Conservation (phyloP, 2,797 vertebrate genomes). For the Nothura maculosa region DNA sequence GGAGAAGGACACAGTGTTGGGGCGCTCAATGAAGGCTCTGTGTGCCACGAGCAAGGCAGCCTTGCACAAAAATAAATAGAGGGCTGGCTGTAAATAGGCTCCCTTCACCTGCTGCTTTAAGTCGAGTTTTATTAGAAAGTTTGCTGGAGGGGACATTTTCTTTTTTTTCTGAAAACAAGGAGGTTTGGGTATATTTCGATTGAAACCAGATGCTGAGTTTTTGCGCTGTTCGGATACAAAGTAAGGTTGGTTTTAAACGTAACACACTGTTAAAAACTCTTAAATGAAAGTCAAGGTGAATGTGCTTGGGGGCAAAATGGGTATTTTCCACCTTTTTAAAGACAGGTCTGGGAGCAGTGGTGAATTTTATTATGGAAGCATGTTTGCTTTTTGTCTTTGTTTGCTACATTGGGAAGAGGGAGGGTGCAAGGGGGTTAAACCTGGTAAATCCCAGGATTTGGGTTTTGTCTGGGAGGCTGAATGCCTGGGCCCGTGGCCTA, state of each 20-base stretch:
- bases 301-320: not conserved
- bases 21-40: constrained; percentile 75
- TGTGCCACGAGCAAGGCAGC: not conserved
- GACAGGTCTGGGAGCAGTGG: not conserved
- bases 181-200: constrained; percentile 48
- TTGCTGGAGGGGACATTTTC: constrained; percentile 53
- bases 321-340: constrained; percentile 31
- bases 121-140: constrained; percentile 67
- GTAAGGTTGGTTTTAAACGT: constrained; percentile 58
- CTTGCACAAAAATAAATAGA: constrained; percentile 71
- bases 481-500: not conserved
- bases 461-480: not conserved
- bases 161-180: not conserved
- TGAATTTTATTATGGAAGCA: not conserved
- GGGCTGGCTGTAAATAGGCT: constrained; percentile 51
- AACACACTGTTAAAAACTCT: constrained; percentile 50
- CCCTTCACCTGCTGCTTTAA: constrained; percentile 60
- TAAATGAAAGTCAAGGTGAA: constrained; percentile 28
- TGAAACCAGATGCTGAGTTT: constrained; percentile 70
- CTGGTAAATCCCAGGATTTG: not conserved
- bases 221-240: constrained; percentile 31
- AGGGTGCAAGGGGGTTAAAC: not conserved
- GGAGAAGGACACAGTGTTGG: constrained; percentile 52
- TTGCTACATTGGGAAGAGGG: not conserved
- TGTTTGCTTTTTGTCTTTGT: not conserved